Evolutionary conservation across 1,140 invertebrate genomes (phyloP).

Genomic region (Sipha flava): DNA sequence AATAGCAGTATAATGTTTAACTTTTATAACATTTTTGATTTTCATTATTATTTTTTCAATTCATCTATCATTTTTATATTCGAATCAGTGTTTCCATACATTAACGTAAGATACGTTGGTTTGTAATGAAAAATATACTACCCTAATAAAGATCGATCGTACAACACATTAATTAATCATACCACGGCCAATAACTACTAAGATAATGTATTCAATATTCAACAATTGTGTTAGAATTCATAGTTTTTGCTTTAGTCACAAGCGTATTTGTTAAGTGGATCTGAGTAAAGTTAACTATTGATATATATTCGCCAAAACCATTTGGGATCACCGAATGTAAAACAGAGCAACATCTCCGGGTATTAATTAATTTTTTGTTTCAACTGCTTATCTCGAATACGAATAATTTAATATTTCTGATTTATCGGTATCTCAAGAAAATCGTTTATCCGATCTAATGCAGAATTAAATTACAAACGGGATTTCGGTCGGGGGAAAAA

Average conservation of each 20-base stretch:
- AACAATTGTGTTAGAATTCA: not conserved
- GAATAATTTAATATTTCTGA: not conserved
- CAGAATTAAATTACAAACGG: not conserved
- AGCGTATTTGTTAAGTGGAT: not conserved
- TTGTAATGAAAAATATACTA: too few species aligned
- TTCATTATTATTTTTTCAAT: too few species aligned
- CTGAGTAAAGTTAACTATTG: not conserved
- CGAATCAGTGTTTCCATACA: too few species aligned
- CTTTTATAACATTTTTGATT: too few species aligned
- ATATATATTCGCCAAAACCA: not conserved
- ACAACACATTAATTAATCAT: too few species aligned
- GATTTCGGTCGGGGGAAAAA: not conserved
- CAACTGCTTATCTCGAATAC: not conserved
- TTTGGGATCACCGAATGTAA: not conserved
- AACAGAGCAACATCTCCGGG: not conserved
- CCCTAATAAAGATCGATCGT: too few species aligned
- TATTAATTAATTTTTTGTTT: not conserved
- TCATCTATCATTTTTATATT: too few species aligned
- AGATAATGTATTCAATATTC: not conserved
- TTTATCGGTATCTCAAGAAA: not conserved
- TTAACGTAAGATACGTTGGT: too few species aligned
- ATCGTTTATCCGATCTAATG: not conserved
- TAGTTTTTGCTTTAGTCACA: not conserved
- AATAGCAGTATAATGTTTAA: too few species aligned
- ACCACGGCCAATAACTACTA: too few species aligned